Conservation (phyloP, 2,113 vertebrate genomes). For the Equus quagga region DNA sequence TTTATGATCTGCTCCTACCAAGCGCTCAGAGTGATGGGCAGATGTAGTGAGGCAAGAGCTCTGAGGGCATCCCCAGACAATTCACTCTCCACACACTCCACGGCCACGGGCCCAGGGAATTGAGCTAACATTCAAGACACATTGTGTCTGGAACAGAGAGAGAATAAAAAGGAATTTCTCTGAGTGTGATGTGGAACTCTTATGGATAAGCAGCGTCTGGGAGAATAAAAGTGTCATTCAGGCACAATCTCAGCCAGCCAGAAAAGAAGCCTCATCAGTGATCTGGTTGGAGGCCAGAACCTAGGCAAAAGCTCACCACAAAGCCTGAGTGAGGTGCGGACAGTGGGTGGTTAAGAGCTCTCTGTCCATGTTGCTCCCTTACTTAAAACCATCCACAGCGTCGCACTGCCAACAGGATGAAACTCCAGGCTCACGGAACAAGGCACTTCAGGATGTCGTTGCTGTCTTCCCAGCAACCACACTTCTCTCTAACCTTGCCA, state of each 20-base stretch:
- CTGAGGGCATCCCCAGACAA: background rate
- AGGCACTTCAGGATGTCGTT: background rate
- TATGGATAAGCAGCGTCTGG: background rate
- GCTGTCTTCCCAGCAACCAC: background rate
- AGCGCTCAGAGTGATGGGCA: background rate
- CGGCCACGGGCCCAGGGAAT: background rate
- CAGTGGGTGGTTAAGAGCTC: fast-evolving
- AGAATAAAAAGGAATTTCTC: background rate
- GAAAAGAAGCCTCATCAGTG: background rate
- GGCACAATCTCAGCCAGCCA: background rate
- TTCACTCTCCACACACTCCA: background rate
- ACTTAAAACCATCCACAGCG: fast-evolving
- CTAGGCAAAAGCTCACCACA: background rate
- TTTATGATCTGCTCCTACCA: background rate
- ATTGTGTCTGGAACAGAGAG: background rate
- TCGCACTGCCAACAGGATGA: too few relatives aligned
- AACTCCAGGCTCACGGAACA: background rate
- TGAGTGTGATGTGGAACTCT: background rate
- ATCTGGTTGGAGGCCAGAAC: background rate
- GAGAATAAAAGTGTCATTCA: background rate
- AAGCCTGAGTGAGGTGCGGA: background rate
- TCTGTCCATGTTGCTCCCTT: background rate
- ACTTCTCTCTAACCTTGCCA: background rate
- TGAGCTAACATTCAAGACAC: background rate
- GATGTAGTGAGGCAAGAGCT: background rate